Base-by-base conservation (phyloP, 37 sponge, comb jelly and placozoan genomes). In the Diacarnus erythraeanus region DNA sequence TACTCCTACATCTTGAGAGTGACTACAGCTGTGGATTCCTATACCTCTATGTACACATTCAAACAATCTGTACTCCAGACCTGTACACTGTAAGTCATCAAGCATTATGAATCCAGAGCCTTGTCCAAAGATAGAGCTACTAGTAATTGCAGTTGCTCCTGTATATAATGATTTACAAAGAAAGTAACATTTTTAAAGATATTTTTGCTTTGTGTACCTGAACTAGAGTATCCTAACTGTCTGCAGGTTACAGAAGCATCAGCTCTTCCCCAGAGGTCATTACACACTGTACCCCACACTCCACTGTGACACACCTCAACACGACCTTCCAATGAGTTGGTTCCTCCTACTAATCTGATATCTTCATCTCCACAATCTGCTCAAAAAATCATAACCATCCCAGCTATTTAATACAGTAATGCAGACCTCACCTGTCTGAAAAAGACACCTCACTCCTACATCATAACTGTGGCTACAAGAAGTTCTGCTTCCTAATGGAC, bases 1-100 rank as follows among this genome's bases (percentile, higher is more conserved):
- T n/a, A 74, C 72, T 25, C 81, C 77, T 39, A 75, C 88, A 67
- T 87, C 76, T 33, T 87, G 66, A 34, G 82, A 63, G 60, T 81
- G 77, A 26, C 34, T 9, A 54, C 85, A 84, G 73, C 77, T 59
- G 33, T 40, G 39, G 63, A 18, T 35, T 35, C 64, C 64, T 22
- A 56, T 57, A 20, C 69, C 78, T 69, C 22, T 27, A 42, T 39
- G 25, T 15, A 63, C 57, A 54, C 85, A 84, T 42, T 84, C 72
- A 23, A 56, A 5, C 37, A 83, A 31, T 41, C 38, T 26, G 23
- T 22, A 61, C 42, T 83, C 84, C 1, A 9, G 1, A 27, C 84
- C 84, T 30, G n/a, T n/a, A 25, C 64, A 63, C 30, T 23, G 8
- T 6, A 63, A 63, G 18, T 63, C 64, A 63, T 15, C 20, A 15